phyloP scores from a whole-genome alignment of 2,113 vertebrate genomes.

The Cisticola juncidis region DNA sequence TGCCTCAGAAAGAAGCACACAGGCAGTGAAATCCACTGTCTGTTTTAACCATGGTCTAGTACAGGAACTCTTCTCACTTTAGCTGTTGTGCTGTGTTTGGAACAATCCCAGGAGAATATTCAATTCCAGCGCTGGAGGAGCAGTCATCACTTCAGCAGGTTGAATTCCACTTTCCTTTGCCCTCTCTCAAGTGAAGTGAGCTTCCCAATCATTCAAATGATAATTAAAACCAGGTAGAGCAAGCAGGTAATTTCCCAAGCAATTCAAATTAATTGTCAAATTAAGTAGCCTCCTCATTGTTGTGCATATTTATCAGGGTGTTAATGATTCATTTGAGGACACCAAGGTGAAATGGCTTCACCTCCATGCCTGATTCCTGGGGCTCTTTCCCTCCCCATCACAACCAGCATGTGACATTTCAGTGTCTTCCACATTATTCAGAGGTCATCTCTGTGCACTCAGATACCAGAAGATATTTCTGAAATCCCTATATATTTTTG shows the following conservation, averaged over 20 bases:
- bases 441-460: neutral
- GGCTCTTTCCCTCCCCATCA: neutral
- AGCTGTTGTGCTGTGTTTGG: neutral
- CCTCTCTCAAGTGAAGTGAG: neutral
- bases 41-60: neutral
- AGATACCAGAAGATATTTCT: neutral
- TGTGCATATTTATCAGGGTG: neutral
- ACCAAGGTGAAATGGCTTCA: neutral
- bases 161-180: neutral
- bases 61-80: neutral
- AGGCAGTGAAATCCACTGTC: neutral
- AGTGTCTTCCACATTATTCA: neutral
- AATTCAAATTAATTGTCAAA: neutral
- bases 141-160: neutral
- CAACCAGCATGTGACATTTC: neutral
- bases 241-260: neutral
- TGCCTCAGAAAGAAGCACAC: neutral
- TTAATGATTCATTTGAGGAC: neutral
- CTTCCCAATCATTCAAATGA: neutral
- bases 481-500: neutral
- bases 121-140: neutral
- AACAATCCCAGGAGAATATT: neutral
- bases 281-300: neutral
- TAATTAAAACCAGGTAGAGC: neutral
- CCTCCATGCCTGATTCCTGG: neutral